Evolutionary conservation across 2,113 vertebrate species (phyloP).

Genomic region (Phodopus roborovskii): DNA sequence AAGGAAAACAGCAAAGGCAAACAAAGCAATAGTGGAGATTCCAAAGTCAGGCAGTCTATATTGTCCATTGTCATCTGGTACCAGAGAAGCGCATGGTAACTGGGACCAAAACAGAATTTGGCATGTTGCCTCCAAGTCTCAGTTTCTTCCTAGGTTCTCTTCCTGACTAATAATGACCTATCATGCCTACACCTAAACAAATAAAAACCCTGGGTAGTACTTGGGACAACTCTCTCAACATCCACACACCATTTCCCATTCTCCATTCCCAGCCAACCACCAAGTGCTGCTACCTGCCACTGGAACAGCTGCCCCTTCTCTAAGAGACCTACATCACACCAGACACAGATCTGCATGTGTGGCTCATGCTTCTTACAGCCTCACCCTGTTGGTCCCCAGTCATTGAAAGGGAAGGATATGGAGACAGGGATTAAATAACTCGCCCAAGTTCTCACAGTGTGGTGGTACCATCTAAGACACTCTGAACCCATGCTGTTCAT

Average conservation of each 20-base stretch:
- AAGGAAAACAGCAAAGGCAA: slow-evolving; percentile 18
- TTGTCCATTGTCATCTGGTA: neutral
- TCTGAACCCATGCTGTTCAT: neutral
- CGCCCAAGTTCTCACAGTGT: neutral
- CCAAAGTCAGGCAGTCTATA: neutral
- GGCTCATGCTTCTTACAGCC: neutral
- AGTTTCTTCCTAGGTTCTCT: neutral
- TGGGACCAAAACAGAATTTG: neutral
- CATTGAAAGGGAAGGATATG: slow-evolving; percentile 20
- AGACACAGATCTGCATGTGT: neutral
- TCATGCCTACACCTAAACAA: neutral
- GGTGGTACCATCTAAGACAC: neutral
- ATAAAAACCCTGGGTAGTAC: neutral
- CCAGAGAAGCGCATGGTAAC: neutral
- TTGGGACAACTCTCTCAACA: neutral
- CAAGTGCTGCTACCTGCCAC: neutral
- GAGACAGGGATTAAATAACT: neutral
- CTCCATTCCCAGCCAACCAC: neutral
- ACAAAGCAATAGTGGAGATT: neutral
- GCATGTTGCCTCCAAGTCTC: neutral
- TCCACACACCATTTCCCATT: neutral
- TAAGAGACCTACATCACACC: neutral
- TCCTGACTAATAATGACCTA: neutral
- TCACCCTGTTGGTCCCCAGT: neutral
- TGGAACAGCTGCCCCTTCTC: neutral